These are phyloP conservation scores for Umimayanthus chanpuru DNA, from an alignment of 92 coral and sea anemone genomes.

Conservation along the genomic window DNA sequence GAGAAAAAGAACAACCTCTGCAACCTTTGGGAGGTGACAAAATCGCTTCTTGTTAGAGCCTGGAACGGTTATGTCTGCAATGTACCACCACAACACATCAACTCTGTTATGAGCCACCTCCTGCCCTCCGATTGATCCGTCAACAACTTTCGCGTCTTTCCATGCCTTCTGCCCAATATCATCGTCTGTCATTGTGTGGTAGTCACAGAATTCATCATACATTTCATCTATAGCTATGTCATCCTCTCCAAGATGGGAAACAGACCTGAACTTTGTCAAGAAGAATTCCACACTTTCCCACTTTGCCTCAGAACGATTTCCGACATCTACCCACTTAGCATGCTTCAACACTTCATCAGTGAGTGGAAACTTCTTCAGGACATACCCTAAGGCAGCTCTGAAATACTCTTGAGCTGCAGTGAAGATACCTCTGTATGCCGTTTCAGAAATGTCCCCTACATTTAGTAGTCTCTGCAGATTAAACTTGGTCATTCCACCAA, in stretches of 20 bases:
- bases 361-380: slow-evolving; percentile 55
- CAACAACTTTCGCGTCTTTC: slow-evolving; percentile 60
- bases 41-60: slow-evolving; percentile 19
- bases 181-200: slow-evolving; percentile 46
- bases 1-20: background rate
- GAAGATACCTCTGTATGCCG: slow-evolving; percentile 24
- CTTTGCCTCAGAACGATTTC: slow-evolving; percentile 42
- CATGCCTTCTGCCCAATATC: slow-evolving; percentile 51
- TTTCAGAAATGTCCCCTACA: slow-evolving; percentile 45
- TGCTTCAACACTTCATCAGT: slow-evolving; percentile 40
- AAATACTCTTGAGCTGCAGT: slow-evolving; percentile 53
- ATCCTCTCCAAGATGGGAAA: slow-evolving; percentile 9
- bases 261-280: slow-evolving; percentile 43
- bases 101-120: slow-evolving; percentile 43
- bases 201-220: slow-evolving; percentile 66
- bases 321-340: slow-evolving; percentile 55
- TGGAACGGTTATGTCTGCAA: background rate
- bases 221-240: slow-evolving; percentile 44
- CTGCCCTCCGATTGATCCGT: slow-evolving; percentile 44
- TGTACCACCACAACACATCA: slow-evolving; percentile 30
- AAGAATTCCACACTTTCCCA: slow-evolving; percentile 59
- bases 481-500: slow-evolving; percentile 46
- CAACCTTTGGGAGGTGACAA: slow-evolving; percentile 21
- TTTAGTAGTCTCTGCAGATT: slow-evolving; percentile 29
- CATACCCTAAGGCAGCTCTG: slow-evolving; percentile 44